Base-by-base conservation (phyloP, 2,113 vertebrate genomes). In the Alectura lathami region DNA sequence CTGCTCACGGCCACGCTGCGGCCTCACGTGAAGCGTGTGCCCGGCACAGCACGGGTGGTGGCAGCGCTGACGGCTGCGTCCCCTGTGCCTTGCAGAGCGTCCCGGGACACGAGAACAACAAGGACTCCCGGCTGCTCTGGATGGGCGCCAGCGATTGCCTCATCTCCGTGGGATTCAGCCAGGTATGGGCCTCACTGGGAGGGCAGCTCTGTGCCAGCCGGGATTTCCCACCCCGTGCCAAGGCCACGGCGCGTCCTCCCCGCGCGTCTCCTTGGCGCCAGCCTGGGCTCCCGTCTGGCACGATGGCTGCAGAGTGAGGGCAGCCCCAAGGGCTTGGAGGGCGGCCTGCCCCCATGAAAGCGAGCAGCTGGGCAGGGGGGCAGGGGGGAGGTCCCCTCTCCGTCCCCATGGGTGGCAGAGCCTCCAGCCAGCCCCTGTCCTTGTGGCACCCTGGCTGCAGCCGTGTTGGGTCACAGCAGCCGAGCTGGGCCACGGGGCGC, bases 91-190 rank as follows among this genome's bases (percentile, higher is more conserved):
- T 79, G 8, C 83, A 99, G 99, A 98, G 98, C 68, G 97, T 98
- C 69, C 96, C 40, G 22, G 98, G 98, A 56, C 98, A 99, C 0
- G 97, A 98, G 91, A 99, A 96, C 95, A 98, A 98, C 98, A 99
- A 98, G 97, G 99, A 99, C 73, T 98, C 98, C 8, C 98, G 98
- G 38, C 95, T 99, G 94, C 96, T 98, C 22, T 99, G 99, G 99
- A 97, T 98, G 53, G 98, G 97, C 77, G 97, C 98, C 45, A 96
- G 80, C 6, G 98, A 99, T 77, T 82, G 94, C 88, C 96, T 99
- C 23, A 89, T 99, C 85, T 99, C 99, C 8, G 97, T 99, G 0
- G 98, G 99, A 80, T 99, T 99, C 95, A 99, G 98, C 96, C 98
- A 98, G 99, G 99, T 99, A 97, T 5, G 3, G 7, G 79, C 67